Evolutionary conservation across 1,140 invertebrate genomes (phyloP), one percentile per base, ranked within the genome.

Genomic region (Zaprionus kolodkinae): DNA sequence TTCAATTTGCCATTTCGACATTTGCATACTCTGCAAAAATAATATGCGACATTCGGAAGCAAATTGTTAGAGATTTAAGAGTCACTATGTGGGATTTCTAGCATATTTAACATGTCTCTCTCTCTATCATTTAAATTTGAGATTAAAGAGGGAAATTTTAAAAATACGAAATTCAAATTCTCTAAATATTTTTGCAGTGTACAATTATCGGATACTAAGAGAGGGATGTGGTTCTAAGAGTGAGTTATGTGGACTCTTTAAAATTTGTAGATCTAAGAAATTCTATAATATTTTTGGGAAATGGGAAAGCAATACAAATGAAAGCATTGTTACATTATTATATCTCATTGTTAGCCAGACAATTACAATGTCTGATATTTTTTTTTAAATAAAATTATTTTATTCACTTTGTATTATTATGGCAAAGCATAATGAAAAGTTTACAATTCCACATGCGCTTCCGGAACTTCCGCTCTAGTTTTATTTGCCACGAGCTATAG

Each of bases 21-120:
- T 55, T 62, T 40, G 33, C 48, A 45, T 66, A 66, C 64, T 11
- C 64, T 66, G 17, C 36, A 43, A 43, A 55, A 30, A 2, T 45
- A 11, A 35, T 33, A 27, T 15, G 57, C 1, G 50, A 11, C 21
- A 36, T 15, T 48, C 27, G 12, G 17, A 1, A 64, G 12, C 6
- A 13, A 55, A 35, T 25, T 11, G 10, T 15, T 45, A 40, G 5
- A 6, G 12, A 33, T 30, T 33, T 13, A 17, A 57, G 10, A 12
- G 30, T 0, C 4, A 6, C 33, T 0, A n/a, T n/a, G 10, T 1
- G 33, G 7, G 21, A 21, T 35, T 35, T 6, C 27, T 6, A 9
- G 15, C n/a, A 45, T 2, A 15, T n/a, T 13, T 12, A 40, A 4
- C 36, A 38, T n/a, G n/a, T n/a, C 40, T 43, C 7, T n/a, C 6